Conservation (phyloP, 1,140 invertebrate genomes). For the Marisa cornuarietis region DNA sequence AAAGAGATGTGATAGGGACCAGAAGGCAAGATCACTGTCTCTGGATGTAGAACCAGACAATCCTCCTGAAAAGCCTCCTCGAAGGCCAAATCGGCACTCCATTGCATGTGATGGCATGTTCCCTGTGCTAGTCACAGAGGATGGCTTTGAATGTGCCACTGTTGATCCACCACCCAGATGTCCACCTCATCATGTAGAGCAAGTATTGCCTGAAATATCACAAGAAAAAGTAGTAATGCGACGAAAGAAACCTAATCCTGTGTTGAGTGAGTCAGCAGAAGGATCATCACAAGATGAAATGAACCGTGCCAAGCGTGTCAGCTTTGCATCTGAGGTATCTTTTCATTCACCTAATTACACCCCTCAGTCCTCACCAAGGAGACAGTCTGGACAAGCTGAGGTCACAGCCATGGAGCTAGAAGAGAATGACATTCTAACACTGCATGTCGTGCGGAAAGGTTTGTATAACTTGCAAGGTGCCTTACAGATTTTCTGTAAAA, state of each 20-base stretch:
- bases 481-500: slow-evolving; percentile 1
- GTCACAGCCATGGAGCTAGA: slow-evolving; percentile 21
- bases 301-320: slow-evolving; percentile 53
- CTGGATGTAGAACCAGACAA: slow-evolving; percentile 31
- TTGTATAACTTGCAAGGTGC: background rate
- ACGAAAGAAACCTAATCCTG: slow-evolving; percentile 24
- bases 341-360: slow-evolving; percentile 57
- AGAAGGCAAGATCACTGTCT: slow-evolving; percentile 8
- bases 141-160: slow-evolving; percentile 21
- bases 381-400: slow-evolving; percentile 18
- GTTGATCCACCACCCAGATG: background rate
- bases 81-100: slow-evolving; percentile 50
- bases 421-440: slow-evolving; percentile 26
- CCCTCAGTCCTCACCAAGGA: slow-evolving; percentile 45
- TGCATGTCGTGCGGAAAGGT: slow-evolving; percentile 24
- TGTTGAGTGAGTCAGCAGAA: background rate
- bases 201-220: background rate
- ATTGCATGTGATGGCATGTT: slow-evolving; percentile 59
- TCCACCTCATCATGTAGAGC: background rate
- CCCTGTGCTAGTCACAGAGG: slow-evolving; percentile 42
- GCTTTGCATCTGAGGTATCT: slow-evolving; percentile 60
- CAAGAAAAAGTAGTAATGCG: slow-evolving; percentile 28
- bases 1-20: slow-evolving; percentile 29
- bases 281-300: slow-evolving; percentile 32
- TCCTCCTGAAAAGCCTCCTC: slow-evolving; percentile 34